Conservation (phyloP, 2,888 invertebrate genomes). For the Agrochola circellaris region DNA sequence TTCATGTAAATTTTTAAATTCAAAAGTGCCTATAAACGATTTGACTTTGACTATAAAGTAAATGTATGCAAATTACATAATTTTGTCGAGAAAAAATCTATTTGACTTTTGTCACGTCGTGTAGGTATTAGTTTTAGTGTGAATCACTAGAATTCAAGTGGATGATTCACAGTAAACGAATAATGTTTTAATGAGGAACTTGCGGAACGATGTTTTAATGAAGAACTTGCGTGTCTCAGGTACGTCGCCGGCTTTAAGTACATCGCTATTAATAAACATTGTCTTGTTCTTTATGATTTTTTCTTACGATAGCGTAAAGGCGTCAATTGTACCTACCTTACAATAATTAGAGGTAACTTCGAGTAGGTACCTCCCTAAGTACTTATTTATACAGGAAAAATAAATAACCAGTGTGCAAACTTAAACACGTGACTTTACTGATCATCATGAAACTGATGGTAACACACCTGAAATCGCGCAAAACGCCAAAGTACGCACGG, state of each 20-base stretch:
- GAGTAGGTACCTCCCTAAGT: background rate
- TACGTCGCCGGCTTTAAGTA: conserved; percentile 3
- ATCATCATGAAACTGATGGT: too few relatives aligned
- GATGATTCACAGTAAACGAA: conserved; percentile 51
- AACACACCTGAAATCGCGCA: too few relatives aligned
- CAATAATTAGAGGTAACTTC: background rate
- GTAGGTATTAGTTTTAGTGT: conserved; percentile 9
- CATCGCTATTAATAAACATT: conserved; percentile 5
- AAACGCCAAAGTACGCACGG: too few relatives aligned
- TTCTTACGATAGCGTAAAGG: background rate
- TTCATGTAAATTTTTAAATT: too few relatives aligned
- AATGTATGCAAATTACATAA: background rate
- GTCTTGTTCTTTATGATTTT: conserved; percentile 18
- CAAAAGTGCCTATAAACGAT: too few relatives aligned
- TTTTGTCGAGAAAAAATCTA: conserved; percentile 21
- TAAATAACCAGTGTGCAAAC: too few relatives aligned
- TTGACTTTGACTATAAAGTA: background rate
- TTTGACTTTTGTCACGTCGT: conserved; percentile 22
- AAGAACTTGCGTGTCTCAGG: conserved; percentile 48
- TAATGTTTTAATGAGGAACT: conserved; percentile 46
- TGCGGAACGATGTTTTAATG: conserved; percentile 39
- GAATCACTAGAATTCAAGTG: conserved; percentile 50
- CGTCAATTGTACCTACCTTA: background rate
- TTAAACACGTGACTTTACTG: too few relatives aligned
- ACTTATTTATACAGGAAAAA: too few relatives aligned